These are phyloP conservation scores for Azemiops feae DNA, from an alignment of 2,113 vertebrate genomes.

Conservation along the genomic window DNA sequence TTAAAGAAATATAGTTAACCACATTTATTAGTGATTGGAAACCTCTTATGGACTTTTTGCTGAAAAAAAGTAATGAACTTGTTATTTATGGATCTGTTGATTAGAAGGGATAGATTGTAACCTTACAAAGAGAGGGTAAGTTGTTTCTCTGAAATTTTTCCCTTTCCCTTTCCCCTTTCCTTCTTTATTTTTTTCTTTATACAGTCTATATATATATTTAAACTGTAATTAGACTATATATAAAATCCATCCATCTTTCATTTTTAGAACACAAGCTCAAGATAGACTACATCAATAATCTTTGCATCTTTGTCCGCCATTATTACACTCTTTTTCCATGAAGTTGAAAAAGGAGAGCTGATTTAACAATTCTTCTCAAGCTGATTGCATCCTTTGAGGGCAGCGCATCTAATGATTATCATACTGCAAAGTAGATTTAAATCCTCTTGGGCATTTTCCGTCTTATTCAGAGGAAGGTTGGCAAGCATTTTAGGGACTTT, in stretches of 20 bases:
- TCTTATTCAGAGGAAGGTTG: not conserved
- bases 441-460: not conserved
- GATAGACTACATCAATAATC: not conserved
- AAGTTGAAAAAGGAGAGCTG: not conserved
- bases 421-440: not conserved
- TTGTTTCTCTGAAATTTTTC: not conserved
- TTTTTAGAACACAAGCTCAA: not conserved
- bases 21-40: not conserved
- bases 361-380: not conserved
- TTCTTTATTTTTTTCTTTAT: not conserved
- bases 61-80: not conserved
- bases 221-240: not conserved
- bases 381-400: slow-evolving; percentile 11
- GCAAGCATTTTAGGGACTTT: not conserved
- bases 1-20: too few species aligned
- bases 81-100: not conserved
- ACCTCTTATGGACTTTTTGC: not conserved
- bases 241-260: not conserved
- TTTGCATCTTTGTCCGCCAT: not conserved
- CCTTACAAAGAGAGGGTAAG: not conserved
- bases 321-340: not conserved
- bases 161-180: not conserved
- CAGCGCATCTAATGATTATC: slow-evolving; percentile 7
- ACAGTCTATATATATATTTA: not conserved
- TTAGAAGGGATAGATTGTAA: not conserved